Evolutionary conservation across 2,797 vertebrate species (phyloP).

Genomic region (Poeciliopsis infans): DNA sequence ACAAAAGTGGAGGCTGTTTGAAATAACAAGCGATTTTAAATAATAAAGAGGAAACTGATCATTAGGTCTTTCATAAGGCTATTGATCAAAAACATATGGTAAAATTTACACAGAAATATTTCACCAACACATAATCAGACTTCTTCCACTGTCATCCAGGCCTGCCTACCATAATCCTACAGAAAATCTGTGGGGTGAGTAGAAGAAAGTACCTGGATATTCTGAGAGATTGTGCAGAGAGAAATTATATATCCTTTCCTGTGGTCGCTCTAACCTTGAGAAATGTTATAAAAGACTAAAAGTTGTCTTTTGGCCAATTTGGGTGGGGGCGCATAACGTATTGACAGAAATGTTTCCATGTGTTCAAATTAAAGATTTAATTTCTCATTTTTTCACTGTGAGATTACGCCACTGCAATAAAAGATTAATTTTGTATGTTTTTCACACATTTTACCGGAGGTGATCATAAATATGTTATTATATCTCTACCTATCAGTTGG

Average conservation of each 20-base stretch:
- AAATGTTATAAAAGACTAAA: not conserved
- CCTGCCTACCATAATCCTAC: not conserved
- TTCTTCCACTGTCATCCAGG: not conserved
- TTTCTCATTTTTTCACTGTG: not conserved
- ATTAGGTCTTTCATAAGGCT: not conserved
- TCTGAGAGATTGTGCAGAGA: not conserved
- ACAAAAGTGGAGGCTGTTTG: not conserved
- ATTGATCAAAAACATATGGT: not conserved
- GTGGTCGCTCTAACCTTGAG: not conserved
- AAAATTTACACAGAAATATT: not conserved
- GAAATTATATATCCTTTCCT: not conserved
- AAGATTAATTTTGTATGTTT: not conserved
- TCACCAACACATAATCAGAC: not conserved
- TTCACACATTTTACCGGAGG: not conserved
- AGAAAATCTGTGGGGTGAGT: not conserved
- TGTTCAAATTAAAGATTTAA: not conserved
- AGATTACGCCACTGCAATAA: not conserved
- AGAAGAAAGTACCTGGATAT: no score
- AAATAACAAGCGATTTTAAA: not conserved
- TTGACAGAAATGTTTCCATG: not conserved
- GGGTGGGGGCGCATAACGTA: not conserved
- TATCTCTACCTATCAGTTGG: constrained; percentile 14
- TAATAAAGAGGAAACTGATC: not conserved
- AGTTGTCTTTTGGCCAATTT: not conserved
- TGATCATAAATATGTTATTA: not conserved